phyloP scores from a whole-genome alignment of 2,888 invertebrate species.

The Heliothis peltigera region DNA sequence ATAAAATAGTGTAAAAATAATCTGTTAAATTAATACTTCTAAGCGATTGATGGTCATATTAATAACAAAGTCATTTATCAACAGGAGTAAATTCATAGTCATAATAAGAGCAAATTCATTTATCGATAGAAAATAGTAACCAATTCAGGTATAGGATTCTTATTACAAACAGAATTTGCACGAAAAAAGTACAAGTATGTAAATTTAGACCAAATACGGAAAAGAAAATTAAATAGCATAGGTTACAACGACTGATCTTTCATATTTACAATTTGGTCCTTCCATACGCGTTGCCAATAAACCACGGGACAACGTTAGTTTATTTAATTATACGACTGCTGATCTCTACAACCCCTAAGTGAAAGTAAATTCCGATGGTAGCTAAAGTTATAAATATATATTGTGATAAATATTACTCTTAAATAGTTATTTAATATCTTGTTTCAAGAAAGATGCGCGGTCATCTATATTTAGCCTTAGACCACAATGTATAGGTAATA shows the following conservation, averaged over 20 bases:
- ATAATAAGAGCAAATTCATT: too few species aligned
- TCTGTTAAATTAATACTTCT: too few species aligned
- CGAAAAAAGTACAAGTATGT: too few species aligned
- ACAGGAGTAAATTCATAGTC: too few species aligned
- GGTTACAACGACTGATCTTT: not conserved
- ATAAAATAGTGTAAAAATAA: too few species aligned
- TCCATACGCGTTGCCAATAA: not conserved
- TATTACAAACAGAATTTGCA: too few species aligned
- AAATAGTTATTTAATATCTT: constrained; percentile 16
- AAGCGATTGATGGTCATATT: too few species aligned
- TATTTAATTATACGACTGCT: not conserved
- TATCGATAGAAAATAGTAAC: too few species aligned
- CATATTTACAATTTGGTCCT: not conserved
- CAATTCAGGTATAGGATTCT: too few species aligned
- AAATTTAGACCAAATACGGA: too few species aligned
- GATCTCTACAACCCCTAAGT: not conserved
- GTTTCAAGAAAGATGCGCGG: not conserved
- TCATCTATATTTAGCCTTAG: constrained; percentile 33
- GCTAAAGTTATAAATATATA: too few species aligned
- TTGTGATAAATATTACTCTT: constrained; percentile 2
- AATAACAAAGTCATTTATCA: too few species aligned
- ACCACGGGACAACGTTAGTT: not conserved
- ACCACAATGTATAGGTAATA: constrained; percentile 39
- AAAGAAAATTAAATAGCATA: not conserved
- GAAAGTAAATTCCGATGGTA: not conserved